These are phyloP conservation scores for Oriolus oriolus DNA, from an alignment of 2,113 vertebrate genomes.

Conservation along the genomic window DNA sequence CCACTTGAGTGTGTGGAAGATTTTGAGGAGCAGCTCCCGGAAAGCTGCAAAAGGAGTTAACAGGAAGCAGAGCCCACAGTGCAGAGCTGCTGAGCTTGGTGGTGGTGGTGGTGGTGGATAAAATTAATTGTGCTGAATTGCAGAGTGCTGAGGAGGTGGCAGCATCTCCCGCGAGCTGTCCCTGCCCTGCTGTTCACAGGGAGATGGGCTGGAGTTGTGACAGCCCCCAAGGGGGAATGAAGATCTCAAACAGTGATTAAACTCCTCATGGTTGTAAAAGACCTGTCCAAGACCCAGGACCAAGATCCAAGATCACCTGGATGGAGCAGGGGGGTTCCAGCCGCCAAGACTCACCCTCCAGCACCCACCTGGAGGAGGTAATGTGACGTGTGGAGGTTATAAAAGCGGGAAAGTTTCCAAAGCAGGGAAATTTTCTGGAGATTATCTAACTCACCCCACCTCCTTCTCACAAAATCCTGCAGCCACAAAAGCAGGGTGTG, in stretches of 20 bases:
- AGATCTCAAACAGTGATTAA: background rate
- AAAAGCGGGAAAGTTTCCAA: background rate
- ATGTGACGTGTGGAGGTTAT: rapidly evolving
- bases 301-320: background rate
- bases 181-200: background rate
- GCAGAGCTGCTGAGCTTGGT: background rate
- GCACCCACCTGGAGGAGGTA: background rate
- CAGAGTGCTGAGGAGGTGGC: background rate
- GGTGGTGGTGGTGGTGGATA: background rate
- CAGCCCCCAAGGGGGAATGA: rapidly evolving
- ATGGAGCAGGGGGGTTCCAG: background rate
- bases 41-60: background rate
- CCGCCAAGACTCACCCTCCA: rapidly evolving
- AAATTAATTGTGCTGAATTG: background rate
- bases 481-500: background rate
- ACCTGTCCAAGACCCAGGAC: background rate
- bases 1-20: rapidly evolving
- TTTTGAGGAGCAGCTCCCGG: background rate
- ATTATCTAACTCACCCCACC: background rate
- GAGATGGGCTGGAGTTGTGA: background rate
- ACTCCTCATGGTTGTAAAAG: background rate
- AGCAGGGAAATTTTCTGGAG: background rate
- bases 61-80: background rate
- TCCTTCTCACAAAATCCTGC: background rate
- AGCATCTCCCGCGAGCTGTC: background rate